Evolutionary conservation across 2,888 invertebrate genomes (phyloP).

Genomic region (Epirrita christyi): DNA sequence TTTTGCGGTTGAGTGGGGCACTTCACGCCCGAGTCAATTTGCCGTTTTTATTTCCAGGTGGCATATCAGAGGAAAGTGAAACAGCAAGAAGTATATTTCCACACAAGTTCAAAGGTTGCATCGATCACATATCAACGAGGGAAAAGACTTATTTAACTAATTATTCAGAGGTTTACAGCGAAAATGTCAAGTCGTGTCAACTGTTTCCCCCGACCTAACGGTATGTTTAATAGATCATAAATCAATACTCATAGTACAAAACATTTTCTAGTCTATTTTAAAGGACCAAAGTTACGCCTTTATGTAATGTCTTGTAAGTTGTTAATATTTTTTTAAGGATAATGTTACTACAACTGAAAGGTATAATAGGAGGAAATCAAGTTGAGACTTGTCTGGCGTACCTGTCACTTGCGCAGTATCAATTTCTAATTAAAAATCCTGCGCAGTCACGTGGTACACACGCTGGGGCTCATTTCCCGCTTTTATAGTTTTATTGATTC

Average conservation of each 20-base stretch:
- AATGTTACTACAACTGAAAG: constrained; percentile 11
- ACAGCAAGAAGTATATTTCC: constrained; percentile 77
- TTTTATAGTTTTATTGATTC: no score
- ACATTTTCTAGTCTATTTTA: constrained; percentile 66
- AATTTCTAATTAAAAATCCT: no score
- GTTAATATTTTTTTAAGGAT: constrained; percentile 21
- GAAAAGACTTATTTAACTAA: constrained; percentile 58
- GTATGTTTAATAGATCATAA: not conserved
- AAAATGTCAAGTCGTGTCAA: constrained; percentile 78
- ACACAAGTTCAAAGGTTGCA: constrained; percentile 85
- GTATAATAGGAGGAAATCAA: no score
- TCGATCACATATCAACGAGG: constrained; percentile 82
- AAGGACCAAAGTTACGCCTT: constrained; percentile 49
- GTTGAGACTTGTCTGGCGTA: no score
- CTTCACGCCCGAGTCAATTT: no score
- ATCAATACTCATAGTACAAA: constrained; percentile 71
- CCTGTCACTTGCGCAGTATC: no score
- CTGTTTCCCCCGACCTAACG: constrained; percentile 62
- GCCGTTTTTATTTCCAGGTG: constrained; percentile 66
- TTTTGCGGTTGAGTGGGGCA: no score
- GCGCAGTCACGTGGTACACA: no score
- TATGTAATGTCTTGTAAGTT: constrained; percentile 23
- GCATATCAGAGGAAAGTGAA: constrained; percentile 75
- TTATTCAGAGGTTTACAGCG: constrained; percentile 71
- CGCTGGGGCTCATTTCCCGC: no score